Conservation (phyloP, 2,888 invertebrate species). For the Drosophila emarginata region DNA sequence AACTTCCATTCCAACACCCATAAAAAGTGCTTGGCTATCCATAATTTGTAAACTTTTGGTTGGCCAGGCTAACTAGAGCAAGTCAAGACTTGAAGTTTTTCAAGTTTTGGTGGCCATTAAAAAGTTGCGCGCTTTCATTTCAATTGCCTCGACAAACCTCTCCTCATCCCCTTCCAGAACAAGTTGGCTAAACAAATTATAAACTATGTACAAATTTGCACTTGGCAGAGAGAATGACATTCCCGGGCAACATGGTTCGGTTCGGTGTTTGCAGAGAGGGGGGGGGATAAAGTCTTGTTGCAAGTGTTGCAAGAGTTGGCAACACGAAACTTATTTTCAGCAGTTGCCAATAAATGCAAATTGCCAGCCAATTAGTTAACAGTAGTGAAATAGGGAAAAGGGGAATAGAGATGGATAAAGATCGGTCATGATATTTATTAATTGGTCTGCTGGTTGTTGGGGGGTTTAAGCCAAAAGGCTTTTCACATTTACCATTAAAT, state of each 20-base stretch:
- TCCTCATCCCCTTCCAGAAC: not conserved
- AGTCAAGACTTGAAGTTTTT: slow-evolving; percentile 30
- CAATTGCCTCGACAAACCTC: slow-evolving; percentile 51
- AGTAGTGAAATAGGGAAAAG: not conserved
- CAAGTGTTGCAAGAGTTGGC: slow-evolving; percentile 22
- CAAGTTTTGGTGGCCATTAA: slow-evolving; percentile 68
- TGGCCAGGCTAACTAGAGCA: slow-evolving; percentile 33
- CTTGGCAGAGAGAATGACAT: slow-evolving; percentile 43
- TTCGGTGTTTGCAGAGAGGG: too few relatives aligned
- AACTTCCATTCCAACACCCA: slow-evolving; percentile 44
- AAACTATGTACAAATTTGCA: slow-evolving; percentile 65
- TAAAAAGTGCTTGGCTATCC: slow-evolving; percentile 30
- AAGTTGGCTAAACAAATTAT: slow-evolving; percentile 62
- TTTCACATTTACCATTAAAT: slow-evolving; percentile 11
- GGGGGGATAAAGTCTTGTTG: slow-evolving; percentile 43
- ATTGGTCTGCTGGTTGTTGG: slow-evolving; percentile 28
- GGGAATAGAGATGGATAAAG: not conserved
- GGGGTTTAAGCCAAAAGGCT: not conserved
- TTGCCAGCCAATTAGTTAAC: slow-evolving; percentile 64
- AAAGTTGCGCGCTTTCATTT: slow-evolving; percentile 73
- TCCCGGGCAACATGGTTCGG: slow-evolving; percentile 26
- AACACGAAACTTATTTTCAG: slow-evolving; percentile 36
- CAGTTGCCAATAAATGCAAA: slow-evolving; percentile 69
- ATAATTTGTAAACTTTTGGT: slow-evolving; percentile 64
- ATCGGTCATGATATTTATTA: slow-evolving; percentile 42